A percentile compares a stretch with the other conserved stretches of the same genome.
phyloP scores from a whole-genome alignment of 1,140 invertebrate species.

The Leptopilina boulardi region DNA sequence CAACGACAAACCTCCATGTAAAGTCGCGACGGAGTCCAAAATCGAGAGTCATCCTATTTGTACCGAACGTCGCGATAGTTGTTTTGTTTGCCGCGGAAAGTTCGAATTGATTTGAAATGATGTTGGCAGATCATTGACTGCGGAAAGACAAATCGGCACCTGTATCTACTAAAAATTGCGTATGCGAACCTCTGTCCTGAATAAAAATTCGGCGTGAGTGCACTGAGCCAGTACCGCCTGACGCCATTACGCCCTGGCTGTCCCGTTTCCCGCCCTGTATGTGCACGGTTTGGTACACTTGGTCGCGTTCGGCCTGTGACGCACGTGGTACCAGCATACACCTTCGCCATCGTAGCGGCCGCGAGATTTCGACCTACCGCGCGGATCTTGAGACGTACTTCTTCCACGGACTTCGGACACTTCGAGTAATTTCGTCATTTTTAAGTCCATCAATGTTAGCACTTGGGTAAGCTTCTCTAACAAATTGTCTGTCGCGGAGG shows the following conservation, averaged over 20 bases:
- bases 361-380: background rate
- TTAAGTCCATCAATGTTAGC: no score
- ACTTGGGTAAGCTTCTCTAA: no score
- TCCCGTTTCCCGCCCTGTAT: conserved; percentile 22
- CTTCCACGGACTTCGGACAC: background rate
- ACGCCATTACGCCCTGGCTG: conserved; percentile 25
- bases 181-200: background rate
- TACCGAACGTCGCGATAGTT: conserved; percentile 64
- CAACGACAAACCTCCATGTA: conserved; percentile 67
- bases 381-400: background rate
- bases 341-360: background rate
- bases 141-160: conserved; percentile 47
- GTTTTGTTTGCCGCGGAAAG: conserved; percentile 55
- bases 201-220: conserved; percentile 44
- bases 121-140: background rate
- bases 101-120: conserved; percentile 44
- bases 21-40: conserved; percentile 61
- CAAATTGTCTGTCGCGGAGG: no score
- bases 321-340: conserved; percentile 36
- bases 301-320: background rate
- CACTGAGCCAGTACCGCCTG: conserved; percentile 17
- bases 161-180: conserved; percentile 44
- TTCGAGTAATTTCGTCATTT: background rate
- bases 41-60: conserved; percentile 57
- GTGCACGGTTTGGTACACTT: conserved; percentile 30